A percentile compares a stretch with the other conserved stretches of the same genome.
Evolutionary conservation across 2,797 vertebrate species (phyloP).

Genomic region (Chiloscyllium punctatum): DNA sequence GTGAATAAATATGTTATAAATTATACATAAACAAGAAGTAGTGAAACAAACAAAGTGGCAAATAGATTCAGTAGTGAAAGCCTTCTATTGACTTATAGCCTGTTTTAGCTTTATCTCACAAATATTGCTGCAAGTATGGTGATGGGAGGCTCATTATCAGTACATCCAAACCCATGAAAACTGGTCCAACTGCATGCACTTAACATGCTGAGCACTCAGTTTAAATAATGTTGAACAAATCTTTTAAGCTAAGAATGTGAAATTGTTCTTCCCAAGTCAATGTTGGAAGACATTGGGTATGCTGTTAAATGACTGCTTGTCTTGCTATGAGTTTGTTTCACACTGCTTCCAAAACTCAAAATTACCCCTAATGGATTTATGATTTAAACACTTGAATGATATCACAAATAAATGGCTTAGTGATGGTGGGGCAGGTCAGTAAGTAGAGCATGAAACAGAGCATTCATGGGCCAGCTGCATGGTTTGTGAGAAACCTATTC

Average conservation of each 20-base stretch:
- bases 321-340: neutral
- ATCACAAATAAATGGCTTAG: neutral
- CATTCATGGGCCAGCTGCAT: neutral
- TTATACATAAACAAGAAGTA: neutral
- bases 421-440: too few relatives aligned
- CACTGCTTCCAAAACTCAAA: neutral
- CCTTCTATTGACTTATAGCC: neutral
- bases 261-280: neutral
- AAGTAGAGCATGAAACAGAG: neutral
- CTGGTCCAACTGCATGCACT: neutral
- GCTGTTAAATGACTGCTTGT: neutral
- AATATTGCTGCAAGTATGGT: neutral
- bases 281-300: neutral
- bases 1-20: neutral
- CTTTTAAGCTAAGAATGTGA: neutral
- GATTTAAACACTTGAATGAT: neutral
- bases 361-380: neutral
- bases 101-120: neutral
- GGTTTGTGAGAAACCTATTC: neutral
- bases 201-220: neutral
- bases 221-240: neutral
- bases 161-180: neutral
- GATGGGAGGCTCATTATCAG: neutral
- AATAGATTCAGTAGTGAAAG: conserved; percentile 11
- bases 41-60: neutral